Conservation (phyloP, 35 echinoderm and acorn worm genomes). For the Stichopus chloronotus region DNA sequence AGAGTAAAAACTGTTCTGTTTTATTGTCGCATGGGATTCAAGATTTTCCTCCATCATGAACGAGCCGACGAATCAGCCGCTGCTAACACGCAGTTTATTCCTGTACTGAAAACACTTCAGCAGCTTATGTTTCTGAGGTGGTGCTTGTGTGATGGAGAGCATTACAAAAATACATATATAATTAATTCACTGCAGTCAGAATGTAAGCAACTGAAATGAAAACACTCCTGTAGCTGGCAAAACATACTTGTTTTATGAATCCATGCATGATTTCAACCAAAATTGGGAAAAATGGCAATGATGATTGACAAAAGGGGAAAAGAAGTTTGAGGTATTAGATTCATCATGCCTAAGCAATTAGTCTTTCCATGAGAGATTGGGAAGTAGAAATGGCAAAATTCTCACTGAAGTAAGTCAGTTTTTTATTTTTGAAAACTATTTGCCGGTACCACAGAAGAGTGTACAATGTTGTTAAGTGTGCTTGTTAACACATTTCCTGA, state of each 20-base stretch:
- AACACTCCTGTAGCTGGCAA: background rate
- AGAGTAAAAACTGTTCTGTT: background rate
- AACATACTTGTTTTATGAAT: background rate
- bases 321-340: background rate
- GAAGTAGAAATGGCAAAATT: background rate
- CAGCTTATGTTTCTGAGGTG: too few species aligned
- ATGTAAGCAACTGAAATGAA: background rate
- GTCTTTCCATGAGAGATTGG: background rate
- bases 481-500: too few species aligned
- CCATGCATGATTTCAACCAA: background rate
- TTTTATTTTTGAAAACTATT: background rate
- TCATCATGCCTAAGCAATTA: background rate
- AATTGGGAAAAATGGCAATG: background rate
- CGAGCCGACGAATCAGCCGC: slow-evolving; percentile 6
- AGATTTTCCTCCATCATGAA: background rate
- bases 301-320: background rate
- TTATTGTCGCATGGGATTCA: background rate
- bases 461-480: too few species aligned
- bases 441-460: too few species aligned
- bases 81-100: too few species aligned
- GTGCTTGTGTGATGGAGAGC: too few species aligned
- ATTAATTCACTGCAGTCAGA: too few species aligned
- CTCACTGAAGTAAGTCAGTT: background rate
- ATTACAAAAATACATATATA: too few species aligned
- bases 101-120: too few species aligned